Percentiles rank a stretch among this genome's conserved stretches.
Conservation (phyloP, 1,140 invertebrate genomes). For the Diachasmimorpha longicaudata region DNA sequence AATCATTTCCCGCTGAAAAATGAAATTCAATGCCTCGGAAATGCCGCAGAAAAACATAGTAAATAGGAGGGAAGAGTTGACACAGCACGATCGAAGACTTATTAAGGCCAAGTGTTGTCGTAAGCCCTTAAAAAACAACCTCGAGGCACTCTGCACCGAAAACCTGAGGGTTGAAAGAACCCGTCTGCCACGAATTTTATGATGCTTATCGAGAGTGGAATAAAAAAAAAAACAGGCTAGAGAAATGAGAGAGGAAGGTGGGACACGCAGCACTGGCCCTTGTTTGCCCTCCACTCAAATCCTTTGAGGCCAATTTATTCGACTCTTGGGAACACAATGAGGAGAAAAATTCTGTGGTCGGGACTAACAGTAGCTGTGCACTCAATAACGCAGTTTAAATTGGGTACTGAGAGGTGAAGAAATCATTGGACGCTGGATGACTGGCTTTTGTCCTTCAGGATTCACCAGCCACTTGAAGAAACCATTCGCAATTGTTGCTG, state of each 20-base stretch:
- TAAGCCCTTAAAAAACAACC: background rate
- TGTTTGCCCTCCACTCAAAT: background rate
- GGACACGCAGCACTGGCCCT: background rate
- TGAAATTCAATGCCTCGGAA: background rate
- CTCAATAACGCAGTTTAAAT: background rate
- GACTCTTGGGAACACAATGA: background rate
- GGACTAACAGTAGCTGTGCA: background rate
- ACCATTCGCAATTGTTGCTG: background rate
- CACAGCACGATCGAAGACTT: conserved; percentile 47
- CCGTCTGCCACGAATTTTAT: background rate
- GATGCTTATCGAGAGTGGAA: background rate
- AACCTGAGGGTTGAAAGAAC: background rate
- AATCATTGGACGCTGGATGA: background rate
- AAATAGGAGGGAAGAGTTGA: background rate
- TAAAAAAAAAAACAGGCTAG: background rate
- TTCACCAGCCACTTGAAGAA: background rate
- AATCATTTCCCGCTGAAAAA: too few relatives aligned
- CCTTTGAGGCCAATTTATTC: conserved; percentile 10
- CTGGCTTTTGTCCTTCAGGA: background rate
- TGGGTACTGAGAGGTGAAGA: background rate
- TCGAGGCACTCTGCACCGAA: background rate
- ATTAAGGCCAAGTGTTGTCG: conserved; percentile 55
- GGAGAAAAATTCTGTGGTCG: background rate
- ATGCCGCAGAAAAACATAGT: background rate
- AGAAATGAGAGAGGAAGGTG: background rate